Evolutionary conservation across 2,113 vertebrate genomes (phyloP), one percentile per base, ranked within the genome.

Genomic region (Cynoglossus semilaevis): DNA sequence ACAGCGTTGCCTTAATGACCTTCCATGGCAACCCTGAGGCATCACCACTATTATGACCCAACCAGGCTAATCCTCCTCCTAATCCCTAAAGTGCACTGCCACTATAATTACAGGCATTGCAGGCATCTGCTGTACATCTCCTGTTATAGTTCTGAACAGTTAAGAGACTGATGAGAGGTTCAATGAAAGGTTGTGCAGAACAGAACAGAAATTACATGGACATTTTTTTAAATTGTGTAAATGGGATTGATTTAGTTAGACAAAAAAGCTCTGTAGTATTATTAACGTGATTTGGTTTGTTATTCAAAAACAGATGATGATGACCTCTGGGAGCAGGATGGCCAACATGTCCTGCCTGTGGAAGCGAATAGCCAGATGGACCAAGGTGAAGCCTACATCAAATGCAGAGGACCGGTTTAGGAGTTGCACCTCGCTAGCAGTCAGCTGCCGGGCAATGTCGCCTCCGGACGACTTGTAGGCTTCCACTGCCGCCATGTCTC

Each of bases 321-420:
- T 86, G 62, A 96, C 97, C 93, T 99, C 97, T 0, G 97, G 97
- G 47, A 99, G 94, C 70, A 99, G 76, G 59, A 98, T 90, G 1
- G 96, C 95, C 0, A 99, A 89, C 96, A 99, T 99, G 77, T 99
- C 96, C 77, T 99, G 96, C 57, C 97, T 92, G 89, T 98, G 95
- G 70, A 99, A 99, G 83, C 97, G 96, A 60, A 98, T 98, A 36
- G 97, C 94, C 81, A 99, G 86, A 17, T 99, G 97, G 0, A 99
- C 97, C 0, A 99, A 91, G 0, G 96, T 99, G 76, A 97, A 98
- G 63, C 97, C 96, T 1, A 93, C 92, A 0, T 97, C 96, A 17
- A 99, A 99, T 1, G 97, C 96, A 0, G 97, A 98, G 2, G 95
- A 93, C 0, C 96, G 95, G 68, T 92, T 98, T 22, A 99, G 90